These are phyloP conservation scores for Progne subis DNA, from an alignment of 2,113 vertebrate species.

Conservation along the genomic window DNA sequence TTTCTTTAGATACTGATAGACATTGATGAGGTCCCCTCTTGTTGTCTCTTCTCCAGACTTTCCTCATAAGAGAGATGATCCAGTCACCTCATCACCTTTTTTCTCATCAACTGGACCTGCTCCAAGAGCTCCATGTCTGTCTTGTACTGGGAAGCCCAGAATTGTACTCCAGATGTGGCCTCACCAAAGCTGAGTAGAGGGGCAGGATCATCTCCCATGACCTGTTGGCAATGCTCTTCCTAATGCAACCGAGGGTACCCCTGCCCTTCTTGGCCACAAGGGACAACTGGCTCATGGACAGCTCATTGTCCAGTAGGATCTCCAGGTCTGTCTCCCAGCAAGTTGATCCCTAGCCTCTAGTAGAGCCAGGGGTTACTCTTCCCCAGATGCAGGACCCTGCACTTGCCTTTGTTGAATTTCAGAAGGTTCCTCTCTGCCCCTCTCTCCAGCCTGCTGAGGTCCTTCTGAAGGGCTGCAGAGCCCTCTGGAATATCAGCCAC, in stretches of 20 bases:
- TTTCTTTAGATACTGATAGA: background rate
- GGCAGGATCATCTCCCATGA: background rate
- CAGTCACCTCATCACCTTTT: background rate
- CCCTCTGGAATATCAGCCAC: background rate
- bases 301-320: background rate
- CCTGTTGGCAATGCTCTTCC: background rate
- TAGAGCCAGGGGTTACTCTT: background rate
- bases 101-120: background rate
- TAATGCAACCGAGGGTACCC: background rate
- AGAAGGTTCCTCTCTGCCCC: background rate
- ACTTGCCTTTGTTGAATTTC: background rate
- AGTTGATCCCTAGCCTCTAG: background rate
- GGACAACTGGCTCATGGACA: background rate
- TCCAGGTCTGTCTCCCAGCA: fast-evolving
- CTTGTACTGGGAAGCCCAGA: background rate
- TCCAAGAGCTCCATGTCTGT: background rate
- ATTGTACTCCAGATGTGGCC: background rate
- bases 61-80: background rate
- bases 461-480: background rate
- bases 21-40: background rate
- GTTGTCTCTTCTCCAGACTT: background rate
- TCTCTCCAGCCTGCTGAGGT: fast-evolving
- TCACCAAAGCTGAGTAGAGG: background rate
- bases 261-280: background rate
- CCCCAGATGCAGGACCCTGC: background rate